These are phyloP conservation scores for Lophura nycthemera DNA, from an alignment of 2,113 vertebrate genomes.

Conservation along the genomic window DNA sequence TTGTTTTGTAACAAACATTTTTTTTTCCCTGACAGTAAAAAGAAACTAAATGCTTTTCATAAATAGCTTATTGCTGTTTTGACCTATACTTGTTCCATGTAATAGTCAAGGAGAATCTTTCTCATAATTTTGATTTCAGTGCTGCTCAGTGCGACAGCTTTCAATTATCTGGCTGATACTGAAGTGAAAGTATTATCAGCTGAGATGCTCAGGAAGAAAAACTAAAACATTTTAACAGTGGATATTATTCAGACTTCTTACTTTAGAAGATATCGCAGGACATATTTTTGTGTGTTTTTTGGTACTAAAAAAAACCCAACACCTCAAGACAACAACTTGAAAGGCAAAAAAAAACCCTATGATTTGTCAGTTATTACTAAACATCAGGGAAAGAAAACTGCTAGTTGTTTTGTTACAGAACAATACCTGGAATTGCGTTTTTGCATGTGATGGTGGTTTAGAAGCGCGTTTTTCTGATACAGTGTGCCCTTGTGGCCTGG, in stretches of 20 bases:
- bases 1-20: neutral
- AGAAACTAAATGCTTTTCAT: neutral
- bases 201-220: neutral
- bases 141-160: neutral
- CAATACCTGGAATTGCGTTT: neutral
- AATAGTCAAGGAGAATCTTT: neutral
- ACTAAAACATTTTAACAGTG: neutral
- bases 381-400: neutral
- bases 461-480: neutral
- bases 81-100: rapidly evolving
- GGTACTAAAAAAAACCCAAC: neutral
- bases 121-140: neutral
- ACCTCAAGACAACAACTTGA: neutral
- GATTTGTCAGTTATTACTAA: neutral
- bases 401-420: neutral
- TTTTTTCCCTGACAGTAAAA: neutral
- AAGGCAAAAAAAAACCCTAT: neutral
- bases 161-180: neutral
- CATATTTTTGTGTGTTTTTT: neutral
- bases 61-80: neutral
- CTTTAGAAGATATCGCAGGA: neutral
- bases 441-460: neutral
- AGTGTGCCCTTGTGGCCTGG: too few relatives aligned
- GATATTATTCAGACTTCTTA: neutral
- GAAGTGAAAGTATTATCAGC: neutral